Evolutionary conservation across 2,888 invertebrate genomes (phyloP), one percentile per base, ranked within the genome.

Genomic region (Adelognathus sp.): DNA sequence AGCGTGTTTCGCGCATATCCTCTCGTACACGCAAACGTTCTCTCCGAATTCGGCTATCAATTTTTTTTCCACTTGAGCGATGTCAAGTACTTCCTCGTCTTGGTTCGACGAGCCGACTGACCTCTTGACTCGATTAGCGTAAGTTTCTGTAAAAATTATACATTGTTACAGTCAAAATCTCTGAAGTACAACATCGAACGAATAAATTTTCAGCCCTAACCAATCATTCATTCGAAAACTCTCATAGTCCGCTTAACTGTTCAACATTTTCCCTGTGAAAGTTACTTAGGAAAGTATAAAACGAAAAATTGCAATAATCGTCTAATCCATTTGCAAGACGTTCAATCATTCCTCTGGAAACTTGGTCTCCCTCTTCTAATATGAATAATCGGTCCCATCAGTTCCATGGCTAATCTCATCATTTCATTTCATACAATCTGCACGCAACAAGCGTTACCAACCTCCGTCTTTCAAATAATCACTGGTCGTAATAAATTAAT

Each of bases 11-110:
- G 94, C 94, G 89, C 97, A 97, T 27, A 96, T 95, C 79, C 95
- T 94, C 84, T 96, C 96, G 86, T 96, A 95, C 83, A 97, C 93
- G 89, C 97, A 97, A 29, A 96, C 96, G 80, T 94, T 94, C 39
- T 94, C 94, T 18, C 97, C 97, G 85, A 97, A 94, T 91, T 96
- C 96, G 6, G 93, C 93, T 2, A 96, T 93, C 74, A 97, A 94
- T 91, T 95, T 94, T 90, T 96, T 96, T 92, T 97, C 97, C n/a
- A 96, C 96, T 87, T 96, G 94, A 0, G 92, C 92, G 29, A 95
- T 94, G 89, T 97, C 95, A 36, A 94, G 91, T 92, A 94, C 92
- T 79, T 93, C 93, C 73, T 92, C 92, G 31, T 89, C 85, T 3
- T 90, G 89, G 88, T 66, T 61, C n/a, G 14, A 14, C 31, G 4